Base-by-base conservation (phyloP, 2,113 vertebrate species). In the Pollimyrus isidori region DNA sequence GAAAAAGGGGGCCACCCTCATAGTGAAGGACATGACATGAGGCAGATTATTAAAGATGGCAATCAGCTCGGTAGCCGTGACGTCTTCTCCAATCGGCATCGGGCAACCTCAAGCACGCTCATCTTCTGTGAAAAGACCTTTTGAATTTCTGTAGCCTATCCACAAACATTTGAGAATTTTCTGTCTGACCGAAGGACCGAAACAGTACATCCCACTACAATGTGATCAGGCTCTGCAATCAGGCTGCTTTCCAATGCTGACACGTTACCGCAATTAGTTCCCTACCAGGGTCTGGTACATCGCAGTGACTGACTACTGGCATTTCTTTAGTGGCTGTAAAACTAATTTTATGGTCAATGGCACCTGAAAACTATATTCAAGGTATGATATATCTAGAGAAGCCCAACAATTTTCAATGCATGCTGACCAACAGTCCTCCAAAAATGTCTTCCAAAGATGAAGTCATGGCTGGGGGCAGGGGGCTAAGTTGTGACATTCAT, bases 301-400 rank as follows among this genome's bases (percentile, higher is more conserved):
- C 65, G 80, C 39, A 86, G 62, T 85, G 62, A 73, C 26, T 91
- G 87, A 90, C 87, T 90, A 58, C 91, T 88, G 56, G 92, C 49
- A 92, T 73, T 82, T 89, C 91, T 94, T 93, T 92, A 93, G 93
- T 93, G 93, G 90, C 92, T 92, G 90, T 93, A 93, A 94, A 93
- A 90, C 92, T 93, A 93, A 95, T 93, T 88, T 92, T 91, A 92
- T 92, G 89, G 89, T 91, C 69, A 80, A 21, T 92, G 90, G 82
- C 76, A 30, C 87, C 30, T 10, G 7, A 82, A 42, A 56, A 84
- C 82, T 62, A 21, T 53, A 89, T 90, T 48, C 86, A 65, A 91
- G 87, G 65, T 89, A 91, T 88, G 65, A 89, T 87, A 73, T 73
- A 89, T 88, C 76, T 87, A 90, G 91, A 89, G 84, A 89, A 87